Conservation (phyloP, 2,888 invertebrate species). For the Oxyteleia sp. region DNA sequence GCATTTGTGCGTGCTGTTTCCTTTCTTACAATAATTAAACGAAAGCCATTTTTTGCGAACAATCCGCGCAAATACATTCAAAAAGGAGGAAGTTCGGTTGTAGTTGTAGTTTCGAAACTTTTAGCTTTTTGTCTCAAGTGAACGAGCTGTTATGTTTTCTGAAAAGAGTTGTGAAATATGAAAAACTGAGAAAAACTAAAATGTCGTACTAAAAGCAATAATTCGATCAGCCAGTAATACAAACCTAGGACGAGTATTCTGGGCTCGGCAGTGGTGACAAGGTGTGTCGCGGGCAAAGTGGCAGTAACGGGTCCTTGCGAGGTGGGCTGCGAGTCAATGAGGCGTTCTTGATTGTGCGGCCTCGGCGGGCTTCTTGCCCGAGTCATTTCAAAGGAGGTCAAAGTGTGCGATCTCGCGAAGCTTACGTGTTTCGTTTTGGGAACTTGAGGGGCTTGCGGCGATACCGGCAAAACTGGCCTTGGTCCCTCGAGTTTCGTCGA, state of each 20-base stretch:
- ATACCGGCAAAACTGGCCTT: constrained; percentile 86
- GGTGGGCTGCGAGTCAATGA: constrained; percentile 86
- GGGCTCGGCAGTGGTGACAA: constrained; percentile 83
- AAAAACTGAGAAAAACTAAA: neutral
- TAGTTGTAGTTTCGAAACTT: constrained; percentile 7
- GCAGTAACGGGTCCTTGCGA: constrained; percentile 81
- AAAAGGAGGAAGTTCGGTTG: neutral
- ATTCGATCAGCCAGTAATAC: constrained; percentile 61
- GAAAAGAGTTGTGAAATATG: constrained; percentile 3
- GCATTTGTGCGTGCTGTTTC: neutral
- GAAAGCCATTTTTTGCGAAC: constrained; percentile 16
- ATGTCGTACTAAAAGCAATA: neutral
- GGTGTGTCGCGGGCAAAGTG: constrained; percentile 78
- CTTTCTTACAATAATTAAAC: constrained; percentile 15
- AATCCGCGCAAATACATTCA: neutral
- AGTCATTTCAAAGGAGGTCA: constrained; percentile 93
- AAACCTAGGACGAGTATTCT: constrained; percentile 87
- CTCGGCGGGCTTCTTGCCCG: constrained; percentile 88
- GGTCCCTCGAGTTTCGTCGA: constrained; percentile 92
- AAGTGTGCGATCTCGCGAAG: constrained; percentile 95
- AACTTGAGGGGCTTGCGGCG: constrained; percentile 87
- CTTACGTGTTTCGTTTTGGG: constrained; percentile 96
- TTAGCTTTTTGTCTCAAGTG: constrained; percentile 1
- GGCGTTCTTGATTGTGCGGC: constrained; percentile 88
- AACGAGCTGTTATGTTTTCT: constrained; percentile 3